Conservation (phyloP, 1,140 invertebrate genomes). For the Hylaeus volcanicus region DNA sequence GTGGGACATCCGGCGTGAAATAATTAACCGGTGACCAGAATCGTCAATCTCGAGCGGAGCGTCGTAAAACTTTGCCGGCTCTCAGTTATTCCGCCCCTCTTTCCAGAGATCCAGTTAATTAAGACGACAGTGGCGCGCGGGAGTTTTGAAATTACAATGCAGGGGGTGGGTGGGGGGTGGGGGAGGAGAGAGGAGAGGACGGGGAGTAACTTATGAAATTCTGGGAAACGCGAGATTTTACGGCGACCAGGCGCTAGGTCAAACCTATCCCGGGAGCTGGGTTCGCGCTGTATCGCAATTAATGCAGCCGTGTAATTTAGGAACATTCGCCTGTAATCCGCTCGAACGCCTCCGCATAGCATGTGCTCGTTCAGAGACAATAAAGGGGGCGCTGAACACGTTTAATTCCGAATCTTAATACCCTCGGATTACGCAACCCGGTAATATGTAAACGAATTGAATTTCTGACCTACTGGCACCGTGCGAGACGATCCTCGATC, state of each 20-base stretch:
- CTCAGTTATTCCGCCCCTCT: slow-evolving; percentile 4
- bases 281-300: slow-evolving; percentile 20
- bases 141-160: slow-evolving; percentile 6
- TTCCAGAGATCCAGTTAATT: slow-evolving; percentile 24
- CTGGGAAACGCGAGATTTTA: not conserved
- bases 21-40: not conserved
- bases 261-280: not conserved
- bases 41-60: not conserved
- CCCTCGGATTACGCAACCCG: slow-evolving; percentile 9
- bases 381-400: slow-evolving; percentile 11
- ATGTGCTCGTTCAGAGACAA: slow-evolving; percentile 26
- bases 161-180: no score
- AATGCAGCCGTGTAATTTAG: slow-evolving; percentile 46
- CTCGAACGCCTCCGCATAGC: slow-evolving; percentile 14
- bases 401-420: slow-evolving; percentile 43
- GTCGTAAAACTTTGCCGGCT: not conserved
- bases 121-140: not conserved
- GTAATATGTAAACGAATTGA: slow-evolving; percentile 31
- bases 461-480: not conserved
- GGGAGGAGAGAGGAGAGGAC: not conserved
- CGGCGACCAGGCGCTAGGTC: not conserved
- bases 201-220: slow-evolving; percentile 22
- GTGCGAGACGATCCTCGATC: no score
- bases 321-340: slow-evolving; percentile 29
- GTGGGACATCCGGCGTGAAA: not conserved